Evolutionary conservation across 64 coral and sea anemone species (phyloP).

Genomic region (Trachythela sp.): DNA sequence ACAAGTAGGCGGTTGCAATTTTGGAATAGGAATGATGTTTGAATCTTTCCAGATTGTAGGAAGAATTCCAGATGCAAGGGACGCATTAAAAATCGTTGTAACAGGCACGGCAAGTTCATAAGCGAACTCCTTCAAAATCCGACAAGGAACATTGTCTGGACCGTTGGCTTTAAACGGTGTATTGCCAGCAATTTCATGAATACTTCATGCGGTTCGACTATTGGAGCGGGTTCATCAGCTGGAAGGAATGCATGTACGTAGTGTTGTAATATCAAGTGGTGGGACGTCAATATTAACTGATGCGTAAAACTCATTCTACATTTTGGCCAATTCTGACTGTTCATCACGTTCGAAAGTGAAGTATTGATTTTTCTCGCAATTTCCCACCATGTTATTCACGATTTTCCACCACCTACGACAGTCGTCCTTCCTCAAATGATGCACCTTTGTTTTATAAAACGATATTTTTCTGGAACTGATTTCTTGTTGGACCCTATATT

Average conservation of each 20-base stretch:
- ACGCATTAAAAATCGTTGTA: too few relatives aligned
- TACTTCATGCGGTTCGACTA: background rate
- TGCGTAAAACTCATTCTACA: slow-evolving; percentile 24
- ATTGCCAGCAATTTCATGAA: background rate
- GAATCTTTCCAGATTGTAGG: too few relatives aligned
- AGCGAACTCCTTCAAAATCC: too few relatives aligned
- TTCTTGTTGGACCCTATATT: slow-evolving; percentile 33
- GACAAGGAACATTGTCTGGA: too few relatives aligned
- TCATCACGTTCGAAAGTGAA: background rate
- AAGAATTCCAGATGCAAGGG: too few relatives aligned
- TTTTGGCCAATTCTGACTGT: slow-evolving; percentile 23
- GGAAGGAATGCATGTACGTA: slow-evolving; percentile 36
- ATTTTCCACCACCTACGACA: slow-evolving; percentile 41
- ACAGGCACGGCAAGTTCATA: too few relatives aligned
- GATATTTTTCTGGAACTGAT: slow-evolving; percentile 20
- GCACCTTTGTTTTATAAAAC: slow-evolving; percentile 30
- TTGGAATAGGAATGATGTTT: too few relatives aligned
- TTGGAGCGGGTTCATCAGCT: background rate
- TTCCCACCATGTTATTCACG: slow-evolving; percentile 36
- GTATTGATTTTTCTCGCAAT: background rate
- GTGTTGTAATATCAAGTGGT: background rate
- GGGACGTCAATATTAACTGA: slow-evolving; percentile 44
- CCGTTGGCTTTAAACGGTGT: too few relatives aligned
- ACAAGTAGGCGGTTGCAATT: too few relatives aligned
- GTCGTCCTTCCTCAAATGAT: slow-evolving; percentile 20